Evolutionary conservation across 1,140 invertebrate genomes (phyloP), one percentile per base, ranked within the genome.

Genomic region (Condylostylus longicornis): DNA sequence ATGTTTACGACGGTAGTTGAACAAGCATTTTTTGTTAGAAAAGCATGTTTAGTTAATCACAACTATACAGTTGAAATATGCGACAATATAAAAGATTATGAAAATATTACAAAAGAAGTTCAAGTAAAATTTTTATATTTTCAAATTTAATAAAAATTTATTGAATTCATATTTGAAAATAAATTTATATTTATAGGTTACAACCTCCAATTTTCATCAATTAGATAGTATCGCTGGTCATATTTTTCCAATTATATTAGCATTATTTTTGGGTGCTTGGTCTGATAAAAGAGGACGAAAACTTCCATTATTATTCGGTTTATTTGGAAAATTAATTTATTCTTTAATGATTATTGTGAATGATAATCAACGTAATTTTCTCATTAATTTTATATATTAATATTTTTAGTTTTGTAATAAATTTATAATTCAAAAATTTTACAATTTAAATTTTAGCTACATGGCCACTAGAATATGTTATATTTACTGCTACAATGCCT

Each of bases 1-100:
- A 81, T 80, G 77, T 68, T 72, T 29, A 83, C 80, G 2, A 71
- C 68, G 18, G 77, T 84, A 1, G 68, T 81, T n/a, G 79, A 83
- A 48, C 76, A 82, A 55, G 70, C 70, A 3, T 78, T 83, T 45
- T 83, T 77, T 49, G 60, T 79, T 1, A 62, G 79, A 47, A 79
- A 78, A 61, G 69, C 81, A 0, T 84, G 81, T 37, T 61, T 59
- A 0, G 72, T 81, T 0, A 74, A 84, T 50, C 71, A 79, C 37
- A 69, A 71, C 3, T 72, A 71, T 29, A 70, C 69, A 19, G 58
- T 63, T 19, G 69, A 78, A 13, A 62, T 78, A 12, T 83, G 81
- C 47, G 54, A 66, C 17, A 68, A 80, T 40, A 66, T 63, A n/a
- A n/a, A n/a, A n/a, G 48, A 63, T 27, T 67, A 74, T 47, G 42